Base-by-base conservation (phyloP, 2,888 invertebrate genomes). In the Hymenopus coronatus region DNA sequence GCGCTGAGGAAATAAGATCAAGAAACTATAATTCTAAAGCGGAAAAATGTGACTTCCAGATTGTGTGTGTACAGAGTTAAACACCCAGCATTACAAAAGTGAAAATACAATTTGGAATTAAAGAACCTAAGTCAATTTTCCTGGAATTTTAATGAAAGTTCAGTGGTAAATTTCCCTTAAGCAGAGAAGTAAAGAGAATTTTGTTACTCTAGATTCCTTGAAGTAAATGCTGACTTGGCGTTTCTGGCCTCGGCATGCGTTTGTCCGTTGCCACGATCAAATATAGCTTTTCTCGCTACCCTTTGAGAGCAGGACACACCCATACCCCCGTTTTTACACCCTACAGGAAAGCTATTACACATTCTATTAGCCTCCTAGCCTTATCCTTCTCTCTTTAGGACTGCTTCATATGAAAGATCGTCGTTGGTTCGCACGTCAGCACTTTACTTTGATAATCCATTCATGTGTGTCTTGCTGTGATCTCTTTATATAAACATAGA, bases 391-490 rank as follows among this genome's bases (percentile, higher is more conserved):
- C 84, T n/a, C 30, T 25, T 28, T 25, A 14, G 33, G 25, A 27
- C 81, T 27, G 70, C 54, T 81, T 28, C 86, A 81, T 86, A 54
- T 86, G 86, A 86, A 86, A 86, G 86, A 86, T 86, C 81, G 86
- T 30, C 84, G 33, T 28, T 30, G 84, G 70, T 25, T 70, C 25
- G 54, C 54, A 70, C 86, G 86, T 81, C 54, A 81, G 70, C 81
- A 70, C 28, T 86, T 86, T 28, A 81, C 86, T 86, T 86, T 86
- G 86, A 86, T 86, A 86, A 86, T 86, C 86, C 86, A 86, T 86
- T 86, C 86, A 86, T 86, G 86, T 81, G 25, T 33, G 81, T 86
- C 86, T 86, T 86, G 81, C 86, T 86, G 46, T 28, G 86, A 87
- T 87, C 87, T 87, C 87, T 87, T 81, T 85, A 86, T 54, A 54